phyloP scores from a whole-genome alignment of 2,888 invertebrate genomes.

The Malacosoma neustria region DNA sequence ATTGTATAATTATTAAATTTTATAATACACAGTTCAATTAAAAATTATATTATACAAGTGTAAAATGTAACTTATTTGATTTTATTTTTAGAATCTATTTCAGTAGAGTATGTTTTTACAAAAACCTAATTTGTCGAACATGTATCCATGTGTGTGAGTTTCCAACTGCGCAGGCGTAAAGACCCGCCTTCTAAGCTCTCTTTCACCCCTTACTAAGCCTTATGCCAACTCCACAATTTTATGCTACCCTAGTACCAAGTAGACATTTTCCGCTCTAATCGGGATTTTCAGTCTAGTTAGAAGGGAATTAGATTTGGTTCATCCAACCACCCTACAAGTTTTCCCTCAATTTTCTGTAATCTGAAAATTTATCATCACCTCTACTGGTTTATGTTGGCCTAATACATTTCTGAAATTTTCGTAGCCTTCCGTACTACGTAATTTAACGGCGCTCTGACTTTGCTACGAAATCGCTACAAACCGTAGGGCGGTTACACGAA shows the following conservation, averaged over 20 bases:
- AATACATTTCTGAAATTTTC: constrained; percentile 32
- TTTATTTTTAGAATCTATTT: too few species aligned
- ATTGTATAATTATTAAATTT: too few species aligned
- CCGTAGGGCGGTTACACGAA: too few species aligned
- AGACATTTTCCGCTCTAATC: constrained; percentile 75
- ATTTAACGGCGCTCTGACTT: not conserved
- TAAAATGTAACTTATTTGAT: too few species aligned
- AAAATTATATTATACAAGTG: too few species aligned
- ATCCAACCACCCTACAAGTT: constrained; percentile 22
- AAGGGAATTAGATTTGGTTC: constrained; percentile 51
- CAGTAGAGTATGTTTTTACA: too few species aligned
- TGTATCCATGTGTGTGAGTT: not conserved
- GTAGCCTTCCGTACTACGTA: constrained; percentile 30
- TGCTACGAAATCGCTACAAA: too few species aligned
- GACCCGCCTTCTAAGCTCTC: constrained; percentile 39
- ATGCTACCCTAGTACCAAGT: constrained; percentile 56
- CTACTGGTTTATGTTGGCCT: constrained; percentile 31
- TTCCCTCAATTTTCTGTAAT: constrained; percentile 20
- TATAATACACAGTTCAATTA: too few species aligned
- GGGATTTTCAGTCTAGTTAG: constrained; percentile 64
- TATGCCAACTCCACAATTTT: constrained; percentile 12
- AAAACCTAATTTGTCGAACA: too few species aligned
- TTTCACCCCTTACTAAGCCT: constrained; percentile 25
- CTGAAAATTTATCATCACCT: constrained; percentile 10
- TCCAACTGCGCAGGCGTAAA: constrained; percentile 20